Percentiles rank a stretch among this genome's conserved stretches.
Evolutionary conservation across 92 coral and sea anemone genomes (phyloP).

Genomic region (Diadumene lineata): DNA sequence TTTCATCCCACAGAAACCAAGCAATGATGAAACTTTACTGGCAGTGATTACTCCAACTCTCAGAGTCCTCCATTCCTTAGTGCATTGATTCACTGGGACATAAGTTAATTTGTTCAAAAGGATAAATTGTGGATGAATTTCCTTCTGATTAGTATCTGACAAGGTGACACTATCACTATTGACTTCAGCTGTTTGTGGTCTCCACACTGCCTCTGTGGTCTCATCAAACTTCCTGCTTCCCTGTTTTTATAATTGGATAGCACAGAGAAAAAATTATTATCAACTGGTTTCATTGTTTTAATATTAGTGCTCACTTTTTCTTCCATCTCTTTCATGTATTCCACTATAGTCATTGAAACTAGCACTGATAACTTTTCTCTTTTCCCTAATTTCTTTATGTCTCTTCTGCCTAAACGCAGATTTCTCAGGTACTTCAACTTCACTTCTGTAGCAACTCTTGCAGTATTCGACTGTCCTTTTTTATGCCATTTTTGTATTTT

Average conservation of each 20-base stretch:
- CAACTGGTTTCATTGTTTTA: constrained; percentile 15
- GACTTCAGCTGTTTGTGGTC: constrained; percentile 22
- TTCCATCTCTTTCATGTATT: constrained; percentile 52
- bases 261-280: constrained; percentile 27
- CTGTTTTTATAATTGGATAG: constrained; percentile 26
- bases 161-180: not conserved
- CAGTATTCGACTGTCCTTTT: constrained; percentile 36
- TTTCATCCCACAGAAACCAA: constrained; percentile 48
- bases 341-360: constrained; percentile 51
- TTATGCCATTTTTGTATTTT: constrained; percentile 56
- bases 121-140: constrained; percentile 3
- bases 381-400: constrained; percentile 42
- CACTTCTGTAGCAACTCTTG: constrained; percentile 28
- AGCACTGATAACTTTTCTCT: constrained; percentile 34
- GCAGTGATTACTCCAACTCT: constrained; percentile 54
- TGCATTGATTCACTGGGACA: constrained; percentile 51
- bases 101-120: constrained; percentile 28
- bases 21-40: constrained; percentile 54
- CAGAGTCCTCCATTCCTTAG: constrained; percentile 34
- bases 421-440: constrained; percentile 47
- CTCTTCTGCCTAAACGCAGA: constrained; percentile 55
- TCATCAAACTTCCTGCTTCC: constrained; percentile 36
- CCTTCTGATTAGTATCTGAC: not conserved
- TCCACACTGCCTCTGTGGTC: constrained; percentile 37
- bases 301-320: constrained; percentile 35